A percentile compares a stretch with the other conserved stretches of the same genome.
phyloP scores from a whole-genome alignment of 2,113 vertebrate genomes.

The Procavia capensis region DNA sequence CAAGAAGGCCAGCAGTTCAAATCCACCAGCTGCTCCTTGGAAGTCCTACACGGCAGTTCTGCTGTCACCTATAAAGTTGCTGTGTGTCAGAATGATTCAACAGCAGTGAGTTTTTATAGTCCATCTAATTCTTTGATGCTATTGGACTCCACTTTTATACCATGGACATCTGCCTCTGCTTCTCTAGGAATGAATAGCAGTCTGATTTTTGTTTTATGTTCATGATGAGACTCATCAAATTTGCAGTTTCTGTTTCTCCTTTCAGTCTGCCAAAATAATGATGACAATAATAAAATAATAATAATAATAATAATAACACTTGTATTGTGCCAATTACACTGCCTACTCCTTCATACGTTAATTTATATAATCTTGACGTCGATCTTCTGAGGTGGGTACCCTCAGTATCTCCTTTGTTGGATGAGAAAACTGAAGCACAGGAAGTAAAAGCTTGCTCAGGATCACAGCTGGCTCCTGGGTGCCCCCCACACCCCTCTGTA shows the following conservation, averaged over 20 bases:
- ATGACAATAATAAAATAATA: not conserved
- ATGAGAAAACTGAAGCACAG: not conserved
- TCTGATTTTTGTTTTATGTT: not conserved
- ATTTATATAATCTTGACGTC: not conserved
- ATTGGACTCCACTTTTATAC: not conserved
- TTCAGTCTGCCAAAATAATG: conserved; percentile 10
- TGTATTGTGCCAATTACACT: not conserved
- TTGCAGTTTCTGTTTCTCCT: not conserved
- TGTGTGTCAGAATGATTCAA: too few relatives aligned
- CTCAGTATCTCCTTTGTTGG: not conserved
- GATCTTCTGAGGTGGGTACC: not conserved
- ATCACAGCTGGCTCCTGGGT: not conserved
- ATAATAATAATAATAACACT: not conserved
- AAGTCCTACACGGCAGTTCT: too few relatives aligned
- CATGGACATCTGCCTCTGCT: not conserved
- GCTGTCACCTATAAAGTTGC: too few relatives aligned
- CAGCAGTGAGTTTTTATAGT: too few relatives aligned
- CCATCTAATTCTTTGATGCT: not conserved
- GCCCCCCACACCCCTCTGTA: not conserved
- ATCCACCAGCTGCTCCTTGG: too few relatives aligned
- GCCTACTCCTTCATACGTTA: not conserved
- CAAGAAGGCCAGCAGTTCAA: too few relatives aligned
- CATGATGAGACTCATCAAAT: not conserved
- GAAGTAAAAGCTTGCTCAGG: not conserved
- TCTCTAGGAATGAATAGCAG: not conserved